Percentiles rank a stretch among this genome's conserved stretches.
Evolutionary conservation across 2,113 vertebrate genomes (phyloP).

Genomic region (Tretioscincus oriximinensis): DNA sequence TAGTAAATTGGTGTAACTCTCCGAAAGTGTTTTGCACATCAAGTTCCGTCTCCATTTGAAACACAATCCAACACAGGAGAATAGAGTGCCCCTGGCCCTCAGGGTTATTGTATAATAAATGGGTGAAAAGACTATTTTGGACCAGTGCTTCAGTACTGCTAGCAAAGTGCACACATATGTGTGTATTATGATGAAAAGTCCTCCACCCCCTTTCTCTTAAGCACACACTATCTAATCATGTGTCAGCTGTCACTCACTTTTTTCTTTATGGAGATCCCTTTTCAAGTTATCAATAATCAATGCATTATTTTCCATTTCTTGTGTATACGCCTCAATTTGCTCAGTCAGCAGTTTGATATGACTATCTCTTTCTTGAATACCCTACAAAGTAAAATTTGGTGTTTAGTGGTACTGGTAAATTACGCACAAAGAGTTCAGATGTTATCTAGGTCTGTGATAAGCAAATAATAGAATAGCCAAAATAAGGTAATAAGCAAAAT

Average conservation of each 20-base stretch:
- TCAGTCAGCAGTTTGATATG: slow-evolving; percentile 90
- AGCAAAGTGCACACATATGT: no score
- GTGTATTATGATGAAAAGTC: no score
- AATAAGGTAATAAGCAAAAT: slow-evolving; percentile 39
- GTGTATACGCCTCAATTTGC: slow-evolving; percentile 88
- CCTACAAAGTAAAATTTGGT: slow-evolving; percentile 67
- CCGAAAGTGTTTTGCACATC: no score
- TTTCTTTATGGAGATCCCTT: slow-evolving; percentile 79
- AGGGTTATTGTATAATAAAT: no score
- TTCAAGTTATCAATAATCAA: slow-evolving; percentile 84
- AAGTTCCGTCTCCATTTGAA: no score
- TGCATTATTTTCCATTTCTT: slow-evolving; percentile 90
- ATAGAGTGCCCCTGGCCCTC: no score
- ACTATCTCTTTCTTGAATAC: slow-evolving; percentile 87
- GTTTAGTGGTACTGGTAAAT: neutral
- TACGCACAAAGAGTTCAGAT: slow-evolving; percentile 50
- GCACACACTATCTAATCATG: no score
- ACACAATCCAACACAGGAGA: no score
- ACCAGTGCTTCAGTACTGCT: no score
- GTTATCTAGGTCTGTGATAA: slow-evolving; percentile 73
- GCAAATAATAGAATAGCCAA: slow-evolving; percentile 46
- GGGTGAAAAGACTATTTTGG: no score
- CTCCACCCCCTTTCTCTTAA: no score
- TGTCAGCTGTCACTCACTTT: slow-evolving; percentile 69
- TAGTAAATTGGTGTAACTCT: no score